phyloP scores from a whole-genome alignment of 1,140 invertebrate species.

The Dufourea novaeangliae region DNA sequence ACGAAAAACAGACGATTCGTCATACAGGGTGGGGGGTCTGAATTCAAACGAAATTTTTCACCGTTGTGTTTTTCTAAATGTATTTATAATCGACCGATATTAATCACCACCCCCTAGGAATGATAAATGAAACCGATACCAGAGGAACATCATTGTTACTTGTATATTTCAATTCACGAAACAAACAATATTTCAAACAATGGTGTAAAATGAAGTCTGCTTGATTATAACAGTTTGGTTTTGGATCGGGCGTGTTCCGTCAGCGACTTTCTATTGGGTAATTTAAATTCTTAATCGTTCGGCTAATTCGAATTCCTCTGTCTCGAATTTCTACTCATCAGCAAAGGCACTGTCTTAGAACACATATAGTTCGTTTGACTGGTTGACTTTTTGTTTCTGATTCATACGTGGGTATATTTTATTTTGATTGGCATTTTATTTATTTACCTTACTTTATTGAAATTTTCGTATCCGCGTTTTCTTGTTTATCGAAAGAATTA shows the following conservation, averaged over 20 bases:
- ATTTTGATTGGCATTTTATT: too few species aligned
- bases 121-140: background rate
- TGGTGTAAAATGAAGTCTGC: background rate
- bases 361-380: too few species aligned
- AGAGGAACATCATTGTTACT: background rate
- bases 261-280: background rate
- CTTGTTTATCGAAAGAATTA: too few species aligned
- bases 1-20: constrained; percentile 45
- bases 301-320: background rate
- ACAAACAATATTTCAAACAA: background rate
- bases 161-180: background rate
- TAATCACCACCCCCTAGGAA: background rate
- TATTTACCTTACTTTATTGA: too few species aligned
- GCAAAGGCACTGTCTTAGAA: background rate
- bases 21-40: background rate
- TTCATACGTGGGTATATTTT: too few species aligned
- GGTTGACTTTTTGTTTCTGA: too few species aligned
- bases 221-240: background rate
- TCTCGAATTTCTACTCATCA: background rate
- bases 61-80: background rate
- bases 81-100: constrained; percentile 9
- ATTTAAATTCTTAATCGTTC: background rate
- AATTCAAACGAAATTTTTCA: constrained; percentile 20
- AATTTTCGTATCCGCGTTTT: too few species aligned
- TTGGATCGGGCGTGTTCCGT: too few species aligned